These are phyloP conservation scores for Rhinoptilus africanus DNA, from an alignment of 2,113 vertebrate species.

Conservation along the genomic window DNA sequence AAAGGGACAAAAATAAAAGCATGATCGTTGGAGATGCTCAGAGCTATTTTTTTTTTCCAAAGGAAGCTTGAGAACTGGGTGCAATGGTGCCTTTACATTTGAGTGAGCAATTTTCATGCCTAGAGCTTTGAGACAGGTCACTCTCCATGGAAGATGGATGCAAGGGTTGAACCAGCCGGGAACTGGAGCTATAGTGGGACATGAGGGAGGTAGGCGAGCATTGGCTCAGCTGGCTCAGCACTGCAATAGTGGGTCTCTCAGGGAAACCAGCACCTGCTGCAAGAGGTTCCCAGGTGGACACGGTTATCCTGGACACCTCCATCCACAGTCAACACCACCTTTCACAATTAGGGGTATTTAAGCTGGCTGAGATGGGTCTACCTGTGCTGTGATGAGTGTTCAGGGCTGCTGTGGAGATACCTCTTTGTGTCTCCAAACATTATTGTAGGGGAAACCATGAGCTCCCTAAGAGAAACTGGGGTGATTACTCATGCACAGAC, in stretches of 20 bases:
- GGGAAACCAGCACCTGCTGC: not conserved
- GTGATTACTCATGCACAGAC: not conserved
- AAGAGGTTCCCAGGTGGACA: not conserved
- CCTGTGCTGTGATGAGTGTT: not conserved
- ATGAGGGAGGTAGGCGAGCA: accelerated
- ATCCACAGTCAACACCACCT: not conserved
- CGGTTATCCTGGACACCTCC: not conserved
- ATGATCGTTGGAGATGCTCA: not conserved
- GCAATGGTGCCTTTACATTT: not conserved
- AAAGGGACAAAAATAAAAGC: not conserved
- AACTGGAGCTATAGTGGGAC: not conserved
- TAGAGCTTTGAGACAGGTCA: not conserved
- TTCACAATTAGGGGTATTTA: not conserved
- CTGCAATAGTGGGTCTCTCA: not conserved
- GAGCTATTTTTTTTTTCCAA: not conserved
- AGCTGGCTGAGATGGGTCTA: not conserved
- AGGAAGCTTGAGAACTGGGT: not conserved
- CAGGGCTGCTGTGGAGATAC: not conserved
- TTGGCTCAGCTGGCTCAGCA: accelerated
- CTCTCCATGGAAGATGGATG: not conserved
- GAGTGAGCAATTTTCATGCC: not conserved
- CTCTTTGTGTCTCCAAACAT: not conserved
- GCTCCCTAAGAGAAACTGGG: not conserved
- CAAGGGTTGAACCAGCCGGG: not conserved
- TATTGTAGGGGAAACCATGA: not conserved